Base-by-base conservation (phyloP, 2,888 invertebrate genomes). In the Salticus scenicus region DNA sequence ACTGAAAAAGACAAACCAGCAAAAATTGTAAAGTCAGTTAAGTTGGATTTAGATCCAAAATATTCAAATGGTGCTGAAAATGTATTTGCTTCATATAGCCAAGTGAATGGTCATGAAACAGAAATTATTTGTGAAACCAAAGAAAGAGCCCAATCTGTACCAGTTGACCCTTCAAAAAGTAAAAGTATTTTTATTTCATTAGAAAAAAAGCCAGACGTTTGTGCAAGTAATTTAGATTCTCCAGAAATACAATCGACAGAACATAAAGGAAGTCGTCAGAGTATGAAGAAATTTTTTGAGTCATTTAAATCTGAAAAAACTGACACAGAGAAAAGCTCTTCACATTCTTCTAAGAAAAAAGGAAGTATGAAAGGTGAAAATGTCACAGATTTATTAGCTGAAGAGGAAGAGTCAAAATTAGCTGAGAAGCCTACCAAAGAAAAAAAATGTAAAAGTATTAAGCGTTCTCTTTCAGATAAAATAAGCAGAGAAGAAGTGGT, bases 401-500 rank as follows among this genome's bases (percentile, higher is more conserved):
- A 7, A 37, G 37, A 37, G 4, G 17, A 47, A 17, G 47, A 47
- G 17, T 10, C n/a, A n/a, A 47, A 47, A 47, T 2, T n/a, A 17
- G 41, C 30, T 69, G 27, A 37, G 31, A 79, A 79, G 71, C 1
- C 57, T 33, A 2, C 51, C 1, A 66, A 67, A 28, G 24, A 74
- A 57, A 63, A 41, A 24, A 81, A 74, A 69, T 28, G 41, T 20
- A 81, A 79, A 41, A 37, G 64, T 69, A 41, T 81, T n/a, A 74
- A 74, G 30, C 81, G 81, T 63, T 81, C 81, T 0, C 69, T 69
- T 24, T 81, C 81, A 47, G 76, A 42, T 66, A 71, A 76, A 76
- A 72, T 37, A 37, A 41, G 33, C 63, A 70, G 24, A 71, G 66
- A 76, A 37, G 72, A 83, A 31, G 74, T 51, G 30, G 64, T 69